These are phyloP conservation scores for Dasysyrphus albostriatus DNA, from an alignment of 2,888 invertebrate species.

Conservation along the genomic window DNA sequence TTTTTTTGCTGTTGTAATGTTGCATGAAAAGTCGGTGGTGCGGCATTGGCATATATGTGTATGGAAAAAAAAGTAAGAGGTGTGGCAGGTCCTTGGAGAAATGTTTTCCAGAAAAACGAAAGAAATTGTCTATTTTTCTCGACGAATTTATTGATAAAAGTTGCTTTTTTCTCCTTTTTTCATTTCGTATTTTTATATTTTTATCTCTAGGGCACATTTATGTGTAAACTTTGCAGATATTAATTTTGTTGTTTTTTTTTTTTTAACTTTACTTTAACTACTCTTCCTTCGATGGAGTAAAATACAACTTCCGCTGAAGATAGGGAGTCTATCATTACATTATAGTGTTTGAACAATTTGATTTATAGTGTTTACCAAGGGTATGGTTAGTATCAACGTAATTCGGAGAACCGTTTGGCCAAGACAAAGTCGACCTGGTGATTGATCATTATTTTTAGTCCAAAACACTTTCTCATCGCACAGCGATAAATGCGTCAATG, in stretches of 20 bases:
- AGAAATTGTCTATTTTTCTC: slow-evolving; percentile 70
- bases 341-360: slow-evolving; percentile 71
- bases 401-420: neutral
- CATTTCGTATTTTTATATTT: slow-evolving; percentile 15
- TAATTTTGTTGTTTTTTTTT: slow-evolving; percentile 71
- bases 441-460: slow-evolving; percentile 11
- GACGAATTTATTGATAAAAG: slow-evolving; percentile 74
- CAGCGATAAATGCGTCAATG: neutral
- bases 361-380: slow-evolving; percentile 69
- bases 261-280: neutral
- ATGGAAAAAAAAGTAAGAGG: slow-evolving; percentile 34
- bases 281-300: slow-evolving; percentile 3
- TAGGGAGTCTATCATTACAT: slow-evolving; percentile 36
- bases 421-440: neutral
- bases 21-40: slow-evolving; percentile 45
- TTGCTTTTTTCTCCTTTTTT: slow-evolving; percentile 7
- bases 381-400: neutral
- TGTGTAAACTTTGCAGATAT: slow-evolving; percentile 75
- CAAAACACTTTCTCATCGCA: neutral
- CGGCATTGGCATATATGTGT: slow-evolving; percentile 39
- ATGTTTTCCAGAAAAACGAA: slow-evolving; percentile 53
- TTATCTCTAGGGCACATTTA: slow-evolving; percentile 73
- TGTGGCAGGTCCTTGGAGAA: slow-evolving; percentile 70
- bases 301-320: slow-evolving; percentile 29
- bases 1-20: slow-evolving; percentile 33